Evolutionary conservation across 2,113 vertebrate genomes (phyloP).

Genomic region (Papio anubis): DNA sequence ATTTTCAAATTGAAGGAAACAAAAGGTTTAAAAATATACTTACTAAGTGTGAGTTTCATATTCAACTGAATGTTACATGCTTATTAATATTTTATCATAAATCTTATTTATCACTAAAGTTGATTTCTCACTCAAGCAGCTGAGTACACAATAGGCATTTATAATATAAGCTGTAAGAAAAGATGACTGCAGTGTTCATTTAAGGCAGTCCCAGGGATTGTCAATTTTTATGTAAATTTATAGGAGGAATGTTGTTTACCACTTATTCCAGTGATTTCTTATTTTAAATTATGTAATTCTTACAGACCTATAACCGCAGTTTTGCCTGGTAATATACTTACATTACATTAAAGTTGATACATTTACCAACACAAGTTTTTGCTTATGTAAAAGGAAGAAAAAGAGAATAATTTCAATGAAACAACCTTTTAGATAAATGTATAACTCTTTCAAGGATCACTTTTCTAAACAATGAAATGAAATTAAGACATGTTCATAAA

Average conservation of each 20-base stretch:
- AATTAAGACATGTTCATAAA: background rate
- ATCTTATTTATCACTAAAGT: background rate
- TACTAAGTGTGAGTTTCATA: background rate
- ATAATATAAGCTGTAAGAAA: background rate
- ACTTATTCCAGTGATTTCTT: background rate
- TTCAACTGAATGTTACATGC: background rate
- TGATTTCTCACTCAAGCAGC: background rate
- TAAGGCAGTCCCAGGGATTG: background rate
- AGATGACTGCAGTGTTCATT: background rate
- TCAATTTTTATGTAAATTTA: background rate
- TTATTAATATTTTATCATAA: background rate
- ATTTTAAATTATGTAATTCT: background rate
- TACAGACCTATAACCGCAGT: background rate
- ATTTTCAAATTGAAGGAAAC: slow-evolving; percentile 24
- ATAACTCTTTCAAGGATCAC: background rate
- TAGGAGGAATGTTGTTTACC: background rate
- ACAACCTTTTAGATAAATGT: background rate
- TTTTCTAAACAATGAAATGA: background rate
- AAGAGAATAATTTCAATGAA: background rate
- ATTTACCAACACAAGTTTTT: background rate
- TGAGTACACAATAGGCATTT: background rate
- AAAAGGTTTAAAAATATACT: background rate
- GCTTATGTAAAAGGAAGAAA: background rate
- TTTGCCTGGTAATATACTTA: background rate
- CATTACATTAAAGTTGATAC: background rate